phyloP scores from a whole-genome alignment of 2,888 invertebrate species.

The Fabriciana adippe region DNA sequence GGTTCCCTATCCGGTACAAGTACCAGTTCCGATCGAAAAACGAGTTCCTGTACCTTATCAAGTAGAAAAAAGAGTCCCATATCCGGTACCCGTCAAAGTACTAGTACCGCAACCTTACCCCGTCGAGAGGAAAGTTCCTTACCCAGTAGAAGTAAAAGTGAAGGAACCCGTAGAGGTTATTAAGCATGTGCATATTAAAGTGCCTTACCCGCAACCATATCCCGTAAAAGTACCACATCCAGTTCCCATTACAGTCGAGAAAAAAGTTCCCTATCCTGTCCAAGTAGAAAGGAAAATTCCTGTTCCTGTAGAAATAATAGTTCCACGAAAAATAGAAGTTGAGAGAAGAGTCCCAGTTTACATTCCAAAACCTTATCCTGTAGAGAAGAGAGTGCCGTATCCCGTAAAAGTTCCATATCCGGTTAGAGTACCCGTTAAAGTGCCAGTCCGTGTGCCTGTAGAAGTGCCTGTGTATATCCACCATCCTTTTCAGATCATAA shows the following conservation, averaged over 20 bases:
- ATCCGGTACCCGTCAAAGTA: slow-evolving; percentile 61
- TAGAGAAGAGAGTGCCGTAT: slow-evolving; percentile 67
- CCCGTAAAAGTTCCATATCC: slow-evolving; percentile 61
- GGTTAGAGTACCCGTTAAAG: slow-evolving; percentile 54
- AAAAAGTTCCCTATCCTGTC: slow-evolving; percentile 70
- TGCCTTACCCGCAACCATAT: slow-evolving; percentile 74
- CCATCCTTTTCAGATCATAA: slow-evolving; percentile 54
- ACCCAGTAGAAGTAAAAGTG: slow-evolving; percentile 74
- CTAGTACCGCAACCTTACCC: slow-evolving; percentile 75
- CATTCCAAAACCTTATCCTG: slow-evolving; percentile 55
- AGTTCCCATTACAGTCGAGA: slow-evolving; percentile 75
- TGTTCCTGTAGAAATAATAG: slow-evolving; percentile 63
- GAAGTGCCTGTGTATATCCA: slow-evolving; percentile 65
- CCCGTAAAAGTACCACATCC: slow-evolving; percentile 80
- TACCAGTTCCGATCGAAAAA: slow-evolving; percentile 56
- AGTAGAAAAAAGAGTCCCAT: slow-evolving; percentile 67
- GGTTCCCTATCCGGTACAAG: slow-evolving; percentile 71
- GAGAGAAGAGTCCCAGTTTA: slow-evolving; percentile 66
- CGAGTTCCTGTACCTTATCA: slow-evolving; percentile 60
- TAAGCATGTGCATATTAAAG: slow-evolving; percentile 68
- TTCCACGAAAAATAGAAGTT: slow-evolving; percentile 52
- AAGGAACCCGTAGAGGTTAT: slow-evolving; percentile 70
- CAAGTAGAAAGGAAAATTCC: slow-evolving; percentile 76
- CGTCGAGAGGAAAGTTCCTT: slow-evolving; percentile 81
- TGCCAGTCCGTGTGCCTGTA: slow-evolving; percentile 60